A percentile compares a stretch with the other conserved stretches of the same genome.
phyloP scores from a whole-genome alignment of 2,797 vertebrate species.

The Pseudotriccus pelzelni region DNA sequence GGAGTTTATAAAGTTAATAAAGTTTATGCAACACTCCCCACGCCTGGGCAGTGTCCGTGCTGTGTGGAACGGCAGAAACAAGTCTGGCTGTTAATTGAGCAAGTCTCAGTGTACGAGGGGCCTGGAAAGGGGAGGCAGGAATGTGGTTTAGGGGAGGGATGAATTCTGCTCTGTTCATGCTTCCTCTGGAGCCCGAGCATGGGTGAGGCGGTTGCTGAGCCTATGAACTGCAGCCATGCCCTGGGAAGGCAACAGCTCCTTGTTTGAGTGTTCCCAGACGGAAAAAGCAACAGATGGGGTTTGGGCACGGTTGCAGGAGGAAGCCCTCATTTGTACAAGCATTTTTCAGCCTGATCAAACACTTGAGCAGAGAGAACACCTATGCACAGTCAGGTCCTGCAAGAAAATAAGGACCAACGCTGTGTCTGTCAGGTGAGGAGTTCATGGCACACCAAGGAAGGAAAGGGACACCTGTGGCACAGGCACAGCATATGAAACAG shows the following conservation, averaged over 20 bases:
- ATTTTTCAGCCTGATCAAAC: not conserved
- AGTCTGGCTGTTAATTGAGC: not conserved
- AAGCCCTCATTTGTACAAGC: not conserved
- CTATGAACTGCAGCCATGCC: not conserved
- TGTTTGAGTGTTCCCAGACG: not conserved
- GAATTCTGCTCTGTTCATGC: not conserved
- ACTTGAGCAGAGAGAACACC: accelerated
- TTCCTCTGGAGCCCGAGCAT: accelerated
- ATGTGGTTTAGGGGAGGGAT: not conserved
- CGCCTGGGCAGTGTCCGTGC: accelerated
- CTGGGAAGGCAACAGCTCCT: not conserved
- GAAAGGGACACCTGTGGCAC: accelerated
- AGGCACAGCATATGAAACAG: not conserved
- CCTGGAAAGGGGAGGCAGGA: not conserved
- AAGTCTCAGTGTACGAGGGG: not conserved
- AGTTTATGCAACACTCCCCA: not conserved
- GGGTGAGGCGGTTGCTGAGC: not conserved
- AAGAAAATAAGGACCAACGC: not conserved
- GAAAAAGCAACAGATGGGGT: not conserved
- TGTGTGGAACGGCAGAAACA: not conserved
- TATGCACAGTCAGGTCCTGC: accelerated
- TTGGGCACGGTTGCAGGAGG: accelerated
- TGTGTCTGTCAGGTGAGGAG: not conserved
- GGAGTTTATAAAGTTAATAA: not conserved
- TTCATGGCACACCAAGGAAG: not conserved